Conservation (phyloP, 2,113 vertebrate species). For the Pangasianodon gigas region DNA sequence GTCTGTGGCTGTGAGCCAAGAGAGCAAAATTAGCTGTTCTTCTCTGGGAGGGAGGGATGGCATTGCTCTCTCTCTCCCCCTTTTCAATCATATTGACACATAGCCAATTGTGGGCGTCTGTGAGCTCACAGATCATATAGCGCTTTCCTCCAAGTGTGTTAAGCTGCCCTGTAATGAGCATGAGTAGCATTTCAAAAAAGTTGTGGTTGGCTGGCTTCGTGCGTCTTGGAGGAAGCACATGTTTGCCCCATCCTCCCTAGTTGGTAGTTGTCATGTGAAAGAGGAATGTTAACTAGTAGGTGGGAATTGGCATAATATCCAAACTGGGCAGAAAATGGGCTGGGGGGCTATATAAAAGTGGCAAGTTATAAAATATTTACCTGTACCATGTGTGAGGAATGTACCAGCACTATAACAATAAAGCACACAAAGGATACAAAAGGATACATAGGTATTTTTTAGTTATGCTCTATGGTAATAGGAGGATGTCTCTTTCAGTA, state of each 20-base stretch:
- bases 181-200: background rate
- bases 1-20: background rate
- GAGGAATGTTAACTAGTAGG: background rate
- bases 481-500: slow-evolving; percentile 23
- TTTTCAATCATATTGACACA: background rate
- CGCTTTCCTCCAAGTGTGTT: background rate
- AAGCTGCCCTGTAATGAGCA: background rate
- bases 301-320: background rate
- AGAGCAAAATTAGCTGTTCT: background rate
- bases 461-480: slow-evolving; percentile 15
- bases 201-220: background rate
- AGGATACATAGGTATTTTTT: slow-evolving; percentile 1
- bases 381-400: background rate
- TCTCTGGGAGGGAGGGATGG: background rate
- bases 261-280: background rate
- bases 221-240: background rate
- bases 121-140: background rate
- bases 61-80: background rate
- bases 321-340: too few relatives aligned
- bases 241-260: background rate
- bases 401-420: background rate
- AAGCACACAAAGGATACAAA: background rate
- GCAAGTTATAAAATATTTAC: background rate
- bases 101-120: too few relatives aligned
- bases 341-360: background rate